Evolutionary conservation across 92 coral and sea anemone species (phyloP).

Genomic region (Palythoa grandis): DNA sequence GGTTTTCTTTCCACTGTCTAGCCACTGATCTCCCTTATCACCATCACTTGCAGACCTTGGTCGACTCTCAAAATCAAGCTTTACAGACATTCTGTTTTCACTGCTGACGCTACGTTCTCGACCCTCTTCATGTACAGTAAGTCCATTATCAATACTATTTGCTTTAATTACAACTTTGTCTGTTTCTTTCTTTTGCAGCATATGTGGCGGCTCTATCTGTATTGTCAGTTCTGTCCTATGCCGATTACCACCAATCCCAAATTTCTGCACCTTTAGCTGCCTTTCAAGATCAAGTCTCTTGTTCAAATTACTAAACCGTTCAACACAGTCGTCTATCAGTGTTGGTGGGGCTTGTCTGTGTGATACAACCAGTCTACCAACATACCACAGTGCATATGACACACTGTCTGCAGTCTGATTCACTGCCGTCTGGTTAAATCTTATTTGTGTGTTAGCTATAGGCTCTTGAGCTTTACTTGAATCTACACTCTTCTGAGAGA

Average conservation of each 20-base stretch:
- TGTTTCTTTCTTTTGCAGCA: slow-evolving; percentile 19
- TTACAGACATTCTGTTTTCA: neutral
- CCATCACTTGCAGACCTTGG: slow-evolving; percentile 99
- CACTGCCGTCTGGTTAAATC: slow-evolving; percentile 27
- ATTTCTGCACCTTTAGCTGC: slow-evolving; percentile 53
- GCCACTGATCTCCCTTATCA: slow-evolving; percentile 52
- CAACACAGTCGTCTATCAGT: slow-evolving; percentile 85
- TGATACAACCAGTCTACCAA: slow-evolving; percentile 86
- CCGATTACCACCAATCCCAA: slow-evolving; percentile 22
- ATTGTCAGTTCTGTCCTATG: slow-evolving; percentile 36
- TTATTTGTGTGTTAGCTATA: slow-evolving; percentile 20
- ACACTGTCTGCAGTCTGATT: slow-evolving; percentile 39
- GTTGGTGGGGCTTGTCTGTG: slow-evolving; percentile 96
- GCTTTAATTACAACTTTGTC: slow-evolving; percentile 63
- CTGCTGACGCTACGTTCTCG: slow-evolving; percentile 23
- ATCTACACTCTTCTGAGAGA: slow-evolving; percentile 22
- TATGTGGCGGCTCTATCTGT: slow-evolving; percentile 51
- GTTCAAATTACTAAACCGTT: slow-evolving; percentile 67
- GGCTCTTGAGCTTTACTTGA: slow-evolving; percentile 31
- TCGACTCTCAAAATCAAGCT: slow-evolving; percentile 48
- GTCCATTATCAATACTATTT: slow-evolving; percentile 66
- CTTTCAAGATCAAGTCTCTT: slow-evolving; percentile 69
- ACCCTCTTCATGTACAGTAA: slow-evolving; percentile 44
- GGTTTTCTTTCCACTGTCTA: slow-evolving; percentile 8
- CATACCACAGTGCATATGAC: slow-evolving; percentile 75